Percentiles rank a stretch among this genome's conserved stretches.
These are phyloP conservation scores for Coregonus ussuriensis DNA, from an alignment of 2,797 vertebrate species.

Conservation along the genomic window DNA sequence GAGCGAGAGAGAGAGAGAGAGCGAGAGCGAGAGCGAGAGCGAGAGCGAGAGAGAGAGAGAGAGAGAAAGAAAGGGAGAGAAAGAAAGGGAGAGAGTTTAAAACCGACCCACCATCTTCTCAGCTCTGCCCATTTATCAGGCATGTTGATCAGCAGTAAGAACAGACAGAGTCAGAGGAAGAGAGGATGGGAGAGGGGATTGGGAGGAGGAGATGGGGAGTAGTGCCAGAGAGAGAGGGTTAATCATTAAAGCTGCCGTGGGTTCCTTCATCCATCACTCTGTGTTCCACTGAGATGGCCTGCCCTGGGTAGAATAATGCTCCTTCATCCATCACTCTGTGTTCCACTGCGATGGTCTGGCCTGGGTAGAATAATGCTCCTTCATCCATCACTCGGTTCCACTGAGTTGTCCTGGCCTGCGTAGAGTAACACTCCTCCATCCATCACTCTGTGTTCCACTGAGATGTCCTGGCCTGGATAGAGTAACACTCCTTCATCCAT, in stretches of 20 bases:
- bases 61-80: no score
- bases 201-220: constrained; percentile 3
- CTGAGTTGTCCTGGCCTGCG: background rate
- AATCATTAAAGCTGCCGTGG: constrained; percentile 39
- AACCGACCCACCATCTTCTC: background rate
- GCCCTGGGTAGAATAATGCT: constrained; percentile 20
- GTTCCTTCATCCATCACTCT: background rate
- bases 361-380: constrained; percentile 1
- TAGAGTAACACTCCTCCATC: background rate
- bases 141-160: constrained; percentile 32
- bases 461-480: background rate
- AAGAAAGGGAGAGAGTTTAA: background rate
- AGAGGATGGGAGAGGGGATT: background rate
- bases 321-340: constrained; percentile 51
- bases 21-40: no score
- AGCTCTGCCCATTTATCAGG: background rate
- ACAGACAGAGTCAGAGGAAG: background rate
- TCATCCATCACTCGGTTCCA: background rate
- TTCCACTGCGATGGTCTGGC: constrained; percentile 39
- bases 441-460: background rate
- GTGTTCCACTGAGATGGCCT: no score
- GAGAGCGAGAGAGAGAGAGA: no score
- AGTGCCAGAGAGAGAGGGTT: constrained; percentile 8
- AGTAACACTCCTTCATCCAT: constrained; percentile 42
- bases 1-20: no score